phyloP scores from a whole-genome alignment of 2,113 vertebrate species.

The Poecilia latipinna region DNA sequence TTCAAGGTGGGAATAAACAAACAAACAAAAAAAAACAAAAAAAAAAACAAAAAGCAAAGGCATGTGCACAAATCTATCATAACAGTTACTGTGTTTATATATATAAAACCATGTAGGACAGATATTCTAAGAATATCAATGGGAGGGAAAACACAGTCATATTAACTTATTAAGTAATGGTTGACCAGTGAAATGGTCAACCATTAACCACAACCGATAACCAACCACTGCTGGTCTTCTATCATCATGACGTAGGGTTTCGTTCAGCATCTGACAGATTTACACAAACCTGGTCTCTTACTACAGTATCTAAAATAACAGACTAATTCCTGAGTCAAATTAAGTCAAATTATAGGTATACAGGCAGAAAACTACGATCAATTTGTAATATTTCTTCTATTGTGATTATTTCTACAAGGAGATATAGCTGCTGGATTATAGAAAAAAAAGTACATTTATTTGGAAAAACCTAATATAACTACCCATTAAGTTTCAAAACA shows the following conservation, averaged over 20 bases:
- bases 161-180: neutral
- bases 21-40: neutral
- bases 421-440: too few relatives aligned
- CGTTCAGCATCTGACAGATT: neutral
- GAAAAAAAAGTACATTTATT: too few relatives aligned
- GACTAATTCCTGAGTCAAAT: too few relatives aligned
- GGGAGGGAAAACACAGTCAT: constrained; percentile 1
- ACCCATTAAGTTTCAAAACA: too few relatives aligned
- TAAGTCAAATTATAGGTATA: too few relatives aligned
- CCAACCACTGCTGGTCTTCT: neutral
- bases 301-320: too few relatives aligned
- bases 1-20: constrained; percentile 9
- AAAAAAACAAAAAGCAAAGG: neutral
- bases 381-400: too few relatives aligned
- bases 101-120: neutral
- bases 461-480: too few relatives aligned
- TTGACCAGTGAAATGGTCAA: neutral
- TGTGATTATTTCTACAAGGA: too few relatives aligned
- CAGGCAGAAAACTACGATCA: too few relatives aligned
- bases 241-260: neutral
- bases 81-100: constrained; percentile 6
- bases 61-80: neutral
- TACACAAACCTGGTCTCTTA: neutral
- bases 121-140: neutral
- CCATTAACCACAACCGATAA: too few relatives aligned